phyloP scores from a whole-genome alignment of 2,888 invertebrate species.

The Drosophila anomelani region DNA sequence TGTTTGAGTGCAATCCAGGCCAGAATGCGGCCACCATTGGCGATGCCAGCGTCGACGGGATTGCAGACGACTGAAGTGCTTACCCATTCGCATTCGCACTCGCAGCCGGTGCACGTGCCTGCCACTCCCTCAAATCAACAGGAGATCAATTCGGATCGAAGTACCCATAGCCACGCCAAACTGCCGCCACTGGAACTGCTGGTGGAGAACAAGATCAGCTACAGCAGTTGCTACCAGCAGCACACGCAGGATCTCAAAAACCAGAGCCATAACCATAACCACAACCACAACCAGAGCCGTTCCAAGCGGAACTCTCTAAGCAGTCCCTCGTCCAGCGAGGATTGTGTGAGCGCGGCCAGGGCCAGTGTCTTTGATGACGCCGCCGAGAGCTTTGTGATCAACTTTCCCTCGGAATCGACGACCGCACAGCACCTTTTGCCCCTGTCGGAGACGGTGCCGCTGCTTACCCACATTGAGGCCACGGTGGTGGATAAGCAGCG shows the following conservation, averaged over 20 bases:
- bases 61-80: constrained; percentile 79
- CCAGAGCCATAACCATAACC: constrained; percentile 41
- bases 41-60: constrained; percentile 69
- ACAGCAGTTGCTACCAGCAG: constrained; percentile 62
- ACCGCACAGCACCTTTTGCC: constrained; percentile 72
- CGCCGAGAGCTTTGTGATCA: constrained; percentile 81
- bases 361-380: constrained; percentile 80
- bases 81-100: constrained; percentile 27
- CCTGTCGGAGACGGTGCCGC: constrained; percentile 83
- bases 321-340: constrained; percentile 71
- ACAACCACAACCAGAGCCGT: constrained; percentile 10
- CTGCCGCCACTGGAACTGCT: constrained; percentile 76
- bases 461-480: constrained; percentile 82
- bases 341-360: constrained; percentile 56
- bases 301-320: constrained; percentile 30
- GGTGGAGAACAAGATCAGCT: constrained; percentile 80
- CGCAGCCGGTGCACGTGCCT: constrained; percentile 39
- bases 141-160: constrained; percentile 33
- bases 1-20: constrained; percentile 12
- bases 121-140: constrained; percentile 34
- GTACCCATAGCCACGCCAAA: constrained; percentile 29
- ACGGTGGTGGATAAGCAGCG: constrained; percentile 81
- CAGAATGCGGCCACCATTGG: constrained; percentile 80
- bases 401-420: constrained; percentile 80
- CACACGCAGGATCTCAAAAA: constrained; percentile 35